These are phyloP conservation scores for Rhinophrynus dorsalis DNA, from an alignment of 2,797 vertebrate genomes.

Conservation along the genomic window DNA sequence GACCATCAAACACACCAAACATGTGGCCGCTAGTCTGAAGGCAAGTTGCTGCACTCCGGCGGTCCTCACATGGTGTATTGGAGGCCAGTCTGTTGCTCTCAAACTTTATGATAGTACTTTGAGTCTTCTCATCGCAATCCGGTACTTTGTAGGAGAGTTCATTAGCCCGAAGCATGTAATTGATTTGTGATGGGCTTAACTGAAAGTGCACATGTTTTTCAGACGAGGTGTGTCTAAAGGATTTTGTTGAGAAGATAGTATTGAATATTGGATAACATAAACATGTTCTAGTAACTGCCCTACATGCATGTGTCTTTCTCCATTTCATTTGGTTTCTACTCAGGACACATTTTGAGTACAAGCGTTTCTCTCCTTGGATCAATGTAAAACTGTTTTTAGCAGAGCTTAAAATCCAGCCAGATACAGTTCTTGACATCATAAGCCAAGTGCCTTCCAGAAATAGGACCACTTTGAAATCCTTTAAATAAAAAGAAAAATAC, in stretches of 20 bases:
- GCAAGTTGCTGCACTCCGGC: constrained; percentile 83
- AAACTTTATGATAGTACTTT: constrained; percentile 79
- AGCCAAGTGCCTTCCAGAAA: neutral
- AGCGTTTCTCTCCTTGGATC: constrained; percentile 56
- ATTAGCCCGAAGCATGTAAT: constrained; percentile 75
- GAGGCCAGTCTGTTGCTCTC: constrained; percentile 91
- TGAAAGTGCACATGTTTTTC: constrained; percentile 80
- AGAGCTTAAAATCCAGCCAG: constrained; percentile 73
- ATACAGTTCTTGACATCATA: constrained; percentile 82
- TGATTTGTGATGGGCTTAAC: constrained; percentile 78
- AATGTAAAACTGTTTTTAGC: constrained; percentile 60
- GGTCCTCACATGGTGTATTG: constrained; percentile 89
- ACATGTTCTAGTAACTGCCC: constrained; percentile 43
- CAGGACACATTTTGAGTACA: constrained; percentile 58
- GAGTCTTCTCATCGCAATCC: constrained; percentile 68
- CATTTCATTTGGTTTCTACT: constrained; percentile 54
- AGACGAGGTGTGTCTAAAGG: constrained; percentile 69
- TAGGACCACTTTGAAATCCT: neutral
- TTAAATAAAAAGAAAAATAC: no score
- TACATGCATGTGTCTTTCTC: constrained; percentile 45
- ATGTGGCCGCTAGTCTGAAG: constrained; percentile 87
- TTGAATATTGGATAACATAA: constrained; percentile 27
- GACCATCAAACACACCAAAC: constrained; percentile 93
- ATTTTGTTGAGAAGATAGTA: constrained; percentile 28
- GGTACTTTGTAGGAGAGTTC: constrained; percentile 76